Evolutionary conservation across 2,888 invertebrate genomes (phyloP), one percentile per base, ranked within the genome.

Genomic region (Andrena bicolor): DNA sequence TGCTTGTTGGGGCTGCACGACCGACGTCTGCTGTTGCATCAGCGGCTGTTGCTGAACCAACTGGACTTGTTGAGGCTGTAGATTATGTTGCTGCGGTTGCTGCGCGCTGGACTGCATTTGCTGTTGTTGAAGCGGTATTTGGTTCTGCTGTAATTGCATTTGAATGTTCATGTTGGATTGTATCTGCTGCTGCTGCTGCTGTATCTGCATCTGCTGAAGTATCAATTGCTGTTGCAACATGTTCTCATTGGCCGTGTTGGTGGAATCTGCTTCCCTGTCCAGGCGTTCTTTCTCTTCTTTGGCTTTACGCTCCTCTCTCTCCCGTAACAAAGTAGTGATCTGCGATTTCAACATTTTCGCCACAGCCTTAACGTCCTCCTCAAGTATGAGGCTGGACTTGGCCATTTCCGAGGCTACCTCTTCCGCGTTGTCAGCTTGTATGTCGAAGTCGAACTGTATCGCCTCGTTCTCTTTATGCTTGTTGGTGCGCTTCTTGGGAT

Each of bases 391-490:
- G 51, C 98, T 98, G 30, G 98, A 97, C 92, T 98, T 98, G 51
- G 98, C 97, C 99, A 99, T 98, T 94, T 99, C 99, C 92, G 97
- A 97, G 72, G 99, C 98, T 53, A 99, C 97, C 92, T 98, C 98
- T 91, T 99, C 98, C 80, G 98, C 98, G 92, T 98, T 97, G 94
- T 99, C 99, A 77, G 95, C 96, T 88, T 96, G 96, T 90, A 99
- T 96, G 94, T 99, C 98, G 94, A 99, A 99, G 90, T 99, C 99
- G 95, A 99, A 99, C 94, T 99, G 99, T 89, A 99, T 99, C 13
- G 99, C 99, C 94, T 99, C 99, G 94, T 99, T 99, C 94, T 99
- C 99, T 92, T 99, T 99, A 94, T 99, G 99, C 87, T 99, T 98
- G 93, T 98, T 98, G 58, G 98, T 98, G 84, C 99, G 96, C 94